Conservation (phyloP, 2,113 vertebrate species). For the Scartelaos histophorus region DNA sequence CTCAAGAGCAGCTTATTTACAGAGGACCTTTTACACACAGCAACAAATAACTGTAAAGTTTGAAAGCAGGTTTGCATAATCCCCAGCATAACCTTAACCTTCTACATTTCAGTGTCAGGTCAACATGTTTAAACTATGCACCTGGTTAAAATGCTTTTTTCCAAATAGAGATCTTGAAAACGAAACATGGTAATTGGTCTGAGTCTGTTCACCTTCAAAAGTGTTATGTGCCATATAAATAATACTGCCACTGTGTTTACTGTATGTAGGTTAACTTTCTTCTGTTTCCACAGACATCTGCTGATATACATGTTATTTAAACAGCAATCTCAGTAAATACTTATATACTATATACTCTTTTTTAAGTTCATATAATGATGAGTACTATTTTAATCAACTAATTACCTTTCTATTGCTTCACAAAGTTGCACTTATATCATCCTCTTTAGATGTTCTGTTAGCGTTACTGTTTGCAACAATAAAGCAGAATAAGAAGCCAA, state of each 20-base stretch:
- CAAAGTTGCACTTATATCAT: background rate
- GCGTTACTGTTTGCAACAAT: background rate
- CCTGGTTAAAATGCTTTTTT: background rate
- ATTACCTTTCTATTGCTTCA: background rate
- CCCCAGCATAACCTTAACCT: background rate
- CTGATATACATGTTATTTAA: constrained; percentile 45
- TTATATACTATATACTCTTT: constrained; percentile 47
- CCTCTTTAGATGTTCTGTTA: background rate
- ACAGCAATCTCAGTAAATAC: constrained; percentile 52
- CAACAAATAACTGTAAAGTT: constrained; percentile 45
- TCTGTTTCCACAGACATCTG: constrained; percentile 59
- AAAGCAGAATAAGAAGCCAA: constrained; percentile 4
- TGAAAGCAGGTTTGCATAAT: constrained; percentile 14
- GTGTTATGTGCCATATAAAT: constrained; percentile 40
- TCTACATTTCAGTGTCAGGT: background rate
- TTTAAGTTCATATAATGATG: constrained; percentile 11
- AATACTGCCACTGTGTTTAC: constrained; percentile 36
- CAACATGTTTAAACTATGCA: background rate
- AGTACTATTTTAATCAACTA: background rate
- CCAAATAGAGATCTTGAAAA: background rate
- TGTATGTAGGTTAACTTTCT: constrained; percentile 32
- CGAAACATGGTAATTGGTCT: background rate
- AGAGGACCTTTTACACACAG: constrained; percentile 55
- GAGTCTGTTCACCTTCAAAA: constrained; percentile 32
- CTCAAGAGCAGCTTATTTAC: constrained; percentile 51